Evolutionary conservation across 1,140 invertebrate species (phyloP), one percentile per base, ranked within the genome.

Genomic region (Semibalanus balanoides): DNA sequence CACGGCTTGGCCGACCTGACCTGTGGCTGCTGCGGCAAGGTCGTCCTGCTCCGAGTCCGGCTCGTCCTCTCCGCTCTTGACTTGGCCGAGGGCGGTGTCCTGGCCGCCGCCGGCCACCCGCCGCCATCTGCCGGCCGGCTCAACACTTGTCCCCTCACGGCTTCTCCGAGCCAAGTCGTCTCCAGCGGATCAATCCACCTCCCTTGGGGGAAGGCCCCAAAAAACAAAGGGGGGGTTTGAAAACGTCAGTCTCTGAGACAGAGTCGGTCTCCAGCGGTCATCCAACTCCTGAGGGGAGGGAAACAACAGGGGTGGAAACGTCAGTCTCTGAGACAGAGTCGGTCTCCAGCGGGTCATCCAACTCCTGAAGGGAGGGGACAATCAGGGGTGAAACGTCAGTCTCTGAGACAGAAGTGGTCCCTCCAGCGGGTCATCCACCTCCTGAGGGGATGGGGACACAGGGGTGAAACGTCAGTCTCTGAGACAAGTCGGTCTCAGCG

Each of bases 1-100:
- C 35, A 17, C 35, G 35, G 51, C 51, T 3, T 25, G 11, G 51
- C 1, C 51, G 9, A 1, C 9, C 51, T 64, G 70, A 72, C 70
- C 70, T 29, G 70, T 72, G 70, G 70, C 70, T 3, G 70, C 70
- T 3, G 70, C 70, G n/a, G 70, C 70, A 0, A 72, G 70, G 70
- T 72, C 70, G 29, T 72, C 70, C 70, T 72, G 70, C 70, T 72
- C 70, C 70, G 70, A 72, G 70, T 72, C 70, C 3, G 29, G 70
- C 70, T 72, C 70, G 28, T 72, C 70, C 28, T 72, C 70, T n/a
- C 11, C 70, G 70, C 70, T 72, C 70, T n/a, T 19, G 70, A 29
- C 70, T 72, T 72, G 70, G 70, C 70, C 51, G 51, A 64, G 11
- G 51, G 51, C 28, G n/a, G 29, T 30, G 70, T 30, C 70, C 28